Evolutionary conservation across 2,113 vertebrate species (phyloP).

Genomic region (Trematomus loennbergii): DNA sequence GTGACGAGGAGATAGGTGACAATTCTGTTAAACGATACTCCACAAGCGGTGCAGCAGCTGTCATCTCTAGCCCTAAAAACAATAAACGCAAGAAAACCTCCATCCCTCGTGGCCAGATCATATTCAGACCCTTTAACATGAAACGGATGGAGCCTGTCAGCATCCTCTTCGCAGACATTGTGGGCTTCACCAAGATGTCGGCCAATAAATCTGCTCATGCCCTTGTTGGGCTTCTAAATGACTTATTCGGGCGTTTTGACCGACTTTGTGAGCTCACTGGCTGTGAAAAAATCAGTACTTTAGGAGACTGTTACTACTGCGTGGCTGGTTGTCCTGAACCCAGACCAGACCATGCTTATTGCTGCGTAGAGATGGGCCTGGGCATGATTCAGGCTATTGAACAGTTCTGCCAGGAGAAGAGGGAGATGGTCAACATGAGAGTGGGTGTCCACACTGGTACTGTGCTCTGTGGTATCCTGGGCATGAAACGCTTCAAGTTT

Average conservation of each 20-base stretch:
- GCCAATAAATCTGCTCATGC: conserved; percentile 98
- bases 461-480: conserved; percentile 95
- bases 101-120: conserved; percentile 93
- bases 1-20: conserved; percentile 92
- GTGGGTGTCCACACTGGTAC: conserved; percentile 98
- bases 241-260: conserved; percentile 97
- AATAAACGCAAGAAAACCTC: conserved; percentile 95
- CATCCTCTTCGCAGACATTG: conserved; percentile 98
- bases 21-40: conserved; percentile 92
- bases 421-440: conserved; percentile 98
- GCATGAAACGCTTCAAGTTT: conserved; percentile 98
- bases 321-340: conserved; percentile 98
- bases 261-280: conserved; percentile 94
- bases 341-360: conserved; percentile 92
- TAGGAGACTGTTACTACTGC: conserved; percentile 99
- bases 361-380: conserved; percentile 98
- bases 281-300: conserved; percentile 98
- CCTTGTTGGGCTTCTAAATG: conserved; percentile 95
- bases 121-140: conserved; percentile 99
- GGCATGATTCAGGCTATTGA: conserved; percentile 99
- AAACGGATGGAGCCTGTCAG: conserved; percentile 98
- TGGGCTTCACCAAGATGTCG: conserved; percentile 99
- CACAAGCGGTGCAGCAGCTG: conserved; percentile 78
- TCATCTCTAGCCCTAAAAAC: conserved; percentile 91
- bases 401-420: conserved; percentile 97